Evolutionary conservation across 2,888 invertebrate species (phyloP), one percentile per base, ranked within the genome.

Genomic region (Drosophila mimica): DNA sequence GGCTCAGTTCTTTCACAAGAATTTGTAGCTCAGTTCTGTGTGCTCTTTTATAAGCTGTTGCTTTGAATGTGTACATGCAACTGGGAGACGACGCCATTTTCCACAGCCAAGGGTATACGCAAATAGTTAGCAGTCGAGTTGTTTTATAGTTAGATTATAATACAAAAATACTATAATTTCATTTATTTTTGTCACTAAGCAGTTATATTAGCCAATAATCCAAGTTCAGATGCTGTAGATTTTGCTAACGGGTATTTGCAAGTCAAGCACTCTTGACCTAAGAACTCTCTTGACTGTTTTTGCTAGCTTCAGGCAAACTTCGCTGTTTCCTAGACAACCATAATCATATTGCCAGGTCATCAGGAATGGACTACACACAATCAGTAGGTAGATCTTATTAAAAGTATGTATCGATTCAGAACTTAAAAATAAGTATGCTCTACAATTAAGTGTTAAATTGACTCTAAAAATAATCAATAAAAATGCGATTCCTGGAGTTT

Each of bases 261-360:
- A 30, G 52, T 52, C 67, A 34, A 20, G 17, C 20, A 34, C 17
- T 9, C 8, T 54, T 15, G 34, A 20, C 15, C 34, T 0, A 28
- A 9, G 13, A 4, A n/a, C n/a, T 13, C 5, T 9, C 8, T 9
- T 13, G 13, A 0, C 15, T 28, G 4, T 15, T 36, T 13, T 43
- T 30, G 11, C 9, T 8, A 25, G 13, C 53, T 40, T 40, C 20
- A 11, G 17, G 33, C 20, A 6, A 51, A 51, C 11, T 11, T 7
- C 15, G 30, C 8, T 17, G 49, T 43, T 31, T 40, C 34, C 46
- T 34, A 60, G 69, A 20, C 59, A 57, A 60, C 51, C 40, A 28
- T 33, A 30, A n/a, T 15, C 20, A 13, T 17, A 34, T 13, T 40
- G 5, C 20, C 0, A 13, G 43, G 31, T 28, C 17, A 66, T 66